These are phyloP conservation scores for Aphrocallistes beatrix DNA, from an alignment of 37 sponge, comb jelly and placozoan genomes.

Conservation along the genomic window DNA sequence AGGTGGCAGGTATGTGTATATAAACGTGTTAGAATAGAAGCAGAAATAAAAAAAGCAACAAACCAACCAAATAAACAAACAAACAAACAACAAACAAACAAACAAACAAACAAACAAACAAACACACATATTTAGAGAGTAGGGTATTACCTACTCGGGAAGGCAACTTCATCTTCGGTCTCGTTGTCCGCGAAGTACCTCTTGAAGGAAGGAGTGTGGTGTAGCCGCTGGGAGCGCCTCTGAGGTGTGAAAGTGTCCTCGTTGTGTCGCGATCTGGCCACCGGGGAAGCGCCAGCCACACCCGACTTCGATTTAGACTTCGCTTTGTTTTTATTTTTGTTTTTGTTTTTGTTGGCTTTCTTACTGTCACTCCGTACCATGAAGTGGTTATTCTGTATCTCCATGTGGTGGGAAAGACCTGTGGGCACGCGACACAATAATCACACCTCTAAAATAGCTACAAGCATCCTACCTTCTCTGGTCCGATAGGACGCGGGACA, in stretches of 20 bases:
- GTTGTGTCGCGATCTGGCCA: neutral
- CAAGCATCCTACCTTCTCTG: neutral
- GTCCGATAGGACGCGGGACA: neutral
- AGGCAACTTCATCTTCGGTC: neutral
- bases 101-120: too few species aligned
- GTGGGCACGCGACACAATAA: too few species aligned
- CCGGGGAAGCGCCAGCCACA: neutral
- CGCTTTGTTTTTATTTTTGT: neutral
- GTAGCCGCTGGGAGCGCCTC: neutral
- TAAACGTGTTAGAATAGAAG: too few species aligned
- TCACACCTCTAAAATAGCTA: neutral
- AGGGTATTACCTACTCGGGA: constrained; percentile 14
- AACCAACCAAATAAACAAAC: too few species aligned
- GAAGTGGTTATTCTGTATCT: constrained; percentile 3
- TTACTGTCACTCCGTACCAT: neutral
- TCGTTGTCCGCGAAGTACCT: neutral
- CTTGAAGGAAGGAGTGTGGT: neutral
- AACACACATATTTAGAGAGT: too few species aligned
- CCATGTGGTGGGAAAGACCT: constrained; percentile 3
- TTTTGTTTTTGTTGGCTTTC: neutral
- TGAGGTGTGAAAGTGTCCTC: neutral
- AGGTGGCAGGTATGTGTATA: too few species aligned
- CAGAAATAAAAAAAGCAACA: too few species aligned
- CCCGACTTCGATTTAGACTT: neutral
- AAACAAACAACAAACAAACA: too few species aligned